Conservation (phyloP, 2,888 invertebrate species). For the Drosophila recens region DNA sequence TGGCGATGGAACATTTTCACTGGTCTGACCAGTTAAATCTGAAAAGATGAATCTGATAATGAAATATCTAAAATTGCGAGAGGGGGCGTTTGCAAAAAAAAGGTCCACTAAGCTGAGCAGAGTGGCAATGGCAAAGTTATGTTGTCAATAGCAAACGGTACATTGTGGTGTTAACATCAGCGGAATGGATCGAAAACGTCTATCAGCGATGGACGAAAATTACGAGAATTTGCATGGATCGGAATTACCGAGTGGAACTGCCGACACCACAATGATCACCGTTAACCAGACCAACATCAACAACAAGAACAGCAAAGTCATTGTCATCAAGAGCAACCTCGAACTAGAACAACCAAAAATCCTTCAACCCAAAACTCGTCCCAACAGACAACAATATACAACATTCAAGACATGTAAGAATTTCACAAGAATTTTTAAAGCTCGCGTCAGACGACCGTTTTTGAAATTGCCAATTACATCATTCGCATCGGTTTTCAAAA, state of each 20-base stretch:
- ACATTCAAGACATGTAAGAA: conserved; percentile 71
- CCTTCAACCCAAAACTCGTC: background rate
- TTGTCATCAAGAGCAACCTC: background rate
- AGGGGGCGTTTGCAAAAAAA: conserved; percentile 21
- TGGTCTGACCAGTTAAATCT: background rate
- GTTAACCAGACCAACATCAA: conserved; percentile 16
- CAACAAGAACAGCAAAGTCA: conserved; percentile 22
- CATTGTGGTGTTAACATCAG: conserved; percentile 1
- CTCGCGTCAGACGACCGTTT: no score
- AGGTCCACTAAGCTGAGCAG: background rate
- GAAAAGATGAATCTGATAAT: background rate
- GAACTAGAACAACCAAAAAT: conserved; percentile 7
- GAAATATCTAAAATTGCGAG: conserved; percentile 18
- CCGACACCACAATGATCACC: conserved; percentile 42
- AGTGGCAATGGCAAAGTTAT: background rate
- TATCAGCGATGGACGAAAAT: conserved; percentile 56
- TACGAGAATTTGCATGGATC: conserved; percentile 59
- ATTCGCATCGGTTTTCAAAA: no score
- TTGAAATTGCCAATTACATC: no score
- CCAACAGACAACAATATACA: conserved; percentile 53
- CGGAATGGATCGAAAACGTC: conserved; percentile 38
- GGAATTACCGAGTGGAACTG: conserved; percentile 37
- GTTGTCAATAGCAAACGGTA: conserved; percentile 16
- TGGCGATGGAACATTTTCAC: background rate
- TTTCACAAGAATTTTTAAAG: background rate